Percentiles rank a stretch among this genome's conserved stretches.
phyloP scores from a whole-genome alignment of 35 echinoderm and acorn worm genomes.

The Ophioderma brevispina region DNA sequence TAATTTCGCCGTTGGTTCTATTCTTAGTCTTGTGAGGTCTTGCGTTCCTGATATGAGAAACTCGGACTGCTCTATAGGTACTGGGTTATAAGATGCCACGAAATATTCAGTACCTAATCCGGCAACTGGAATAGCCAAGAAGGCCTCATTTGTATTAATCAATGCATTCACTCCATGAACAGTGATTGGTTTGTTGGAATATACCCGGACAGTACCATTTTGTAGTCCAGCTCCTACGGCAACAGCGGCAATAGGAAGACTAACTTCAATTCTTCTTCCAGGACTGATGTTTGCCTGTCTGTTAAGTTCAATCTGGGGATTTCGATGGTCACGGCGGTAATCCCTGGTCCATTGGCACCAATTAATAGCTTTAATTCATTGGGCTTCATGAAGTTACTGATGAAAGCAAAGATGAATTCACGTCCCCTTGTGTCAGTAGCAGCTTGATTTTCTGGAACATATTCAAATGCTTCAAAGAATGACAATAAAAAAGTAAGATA shows the following conservation, averaged over 20 bases:
- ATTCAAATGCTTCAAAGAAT: too few species aligned
- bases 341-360: slow-evolving; percentile 43
- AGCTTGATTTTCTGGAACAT: too few species aligned
- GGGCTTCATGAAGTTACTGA: slow-evolving; percentile 64
- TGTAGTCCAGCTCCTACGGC: slow-evolving; percentile 68
- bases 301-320: slow-evolving; percentile 42
- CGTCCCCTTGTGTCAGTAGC: slow-evolving; percentile 69
- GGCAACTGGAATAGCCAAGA: slow-evolving; percentile 75
- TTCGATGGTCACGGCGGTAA: slow-evolving; percentile 37
- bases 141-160: slow-evolving; percentile 72
- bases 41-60: slow-evolving; percentile 63
- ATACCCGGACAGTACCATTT: slow-evolving; percentile 68
- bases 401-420: slow-evolving; percentile 82
- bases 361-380: slow-evolving; percentile 54
- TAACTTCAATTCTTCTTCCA: neutral
- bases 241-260: slow-evolving; percentile 56
- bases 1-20: slow-evolving; percentile 29
- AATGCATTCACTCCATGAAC: slow-evolving; percentile 69
- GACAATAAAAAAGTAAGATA: too few species aligned
- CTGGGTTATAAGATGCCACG: slow-evolving; percentile 78
- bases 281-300: slow-evolving; percentile 26
- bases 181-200: slow-evolving; percentile 46
- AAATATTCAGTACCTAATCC: slow-evolving; percentile 80
- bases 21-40: slow-evolving; percentile 64
- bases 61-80: slow-evolving; percentile 60